Evolutionary conservation across 2,113 vertebrate genomes (phyloP).

Genomic region (Colaptes auratus): DNA sequence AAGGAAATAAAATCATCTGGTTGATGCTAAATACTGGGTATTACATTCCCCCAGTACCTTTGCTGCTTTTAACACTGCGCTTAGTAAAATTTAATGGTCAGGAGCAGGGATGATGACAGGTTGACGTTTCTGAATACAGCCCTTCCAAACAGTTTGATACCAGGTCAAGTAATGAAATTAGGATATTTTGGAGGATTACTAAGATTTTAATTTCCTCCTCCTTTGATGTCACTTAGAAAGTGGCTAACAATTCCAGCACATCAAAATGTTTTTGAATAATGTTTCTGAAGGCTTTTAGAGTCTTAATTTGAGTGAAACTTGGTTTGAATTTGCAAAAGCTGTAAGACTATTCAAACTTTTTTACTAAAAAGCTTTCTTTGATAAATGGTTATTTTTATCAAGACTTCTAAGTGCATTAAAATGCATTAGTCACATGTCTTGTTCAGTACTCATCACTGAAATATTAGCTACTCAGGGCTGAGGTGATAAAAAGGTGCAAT

Average conservation of each 20-base stretch:
- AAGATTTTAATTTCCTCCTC: slow-evolving; percentile 33
- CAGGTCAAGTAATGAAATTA: slow-evolving; percentile 20
- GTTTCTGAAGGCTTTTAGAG: slow-evolving; percentile 42
- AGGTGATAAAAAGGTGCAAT: slow-evolving; percentile 39
- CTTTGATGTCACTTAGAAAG: slow-evolving; percentile 37
- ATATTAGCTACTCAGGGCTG: background rate
- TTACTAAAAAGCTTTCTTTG: slow-evolving; percentile 50
- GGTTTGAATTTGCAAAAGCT: background rate
- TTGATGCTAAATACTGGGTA: background rate
- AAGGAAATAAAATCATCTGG: background rate
- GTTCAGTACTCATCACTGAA: background rate
- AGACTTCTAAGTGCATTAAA: slow-evolving; percentile 46
- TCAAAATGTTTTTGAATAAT: slow-evolving; percentile 28
- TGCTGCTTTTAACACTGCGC: background rate
- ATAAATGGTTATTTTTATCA: slow-evolving; percentile 59
- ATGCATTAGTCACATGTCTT: slow-evolving; percentile 41
- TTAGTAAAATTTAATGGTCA: background rate
- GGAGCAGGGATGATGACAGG: background rate
- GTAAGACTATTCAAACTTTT: slow-evolving; percentile 25
- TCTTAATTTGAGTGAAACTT: slow-evolving; percentile 45
- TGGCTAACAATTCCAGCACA: slow-evolving; percentile 6
- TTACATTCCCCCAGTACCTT: background rate
- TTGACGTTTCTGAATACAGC: background rate
- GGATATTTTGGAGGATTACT: slow-evolving; percentile 6
- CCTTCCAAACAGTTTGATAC: background rate